Evolutionary conservation across 1,140 invertebrate species (phyloP).

Genomic region (Drosophila albomicans): DNA sequence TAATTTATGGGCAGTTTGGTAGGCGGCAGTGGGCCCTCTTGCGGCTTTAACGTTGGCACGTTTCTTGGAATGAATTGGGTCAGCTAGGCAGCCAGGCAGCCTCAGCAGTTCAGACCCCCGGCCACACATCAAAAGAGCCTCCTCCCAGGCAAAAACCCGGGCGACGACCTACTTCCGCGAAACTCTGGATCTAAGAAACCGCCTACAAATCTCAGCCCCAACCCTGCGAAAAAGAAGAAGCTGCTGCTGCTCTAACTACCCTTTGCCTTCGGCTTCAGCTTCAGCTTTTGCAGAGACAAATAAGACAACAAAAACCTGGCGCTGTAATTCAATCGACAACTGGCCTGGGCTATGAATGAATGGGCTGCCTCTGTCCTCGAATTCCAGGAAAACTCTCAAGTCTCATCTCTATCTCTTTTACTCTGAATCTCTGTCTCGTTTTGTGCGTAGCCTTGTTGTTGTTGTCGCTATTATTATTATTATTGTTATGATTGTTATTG

Average conservation of each 20-base stretch:
- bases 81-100: not conserved
- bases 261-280: not conserved
- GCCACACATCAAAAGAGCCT: not conserved
- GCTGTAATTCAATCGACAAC: constrained; percentile 72
- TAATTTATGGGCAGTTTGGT: constrained; percentile 31
- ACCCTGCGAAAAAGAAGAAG: not conserved
- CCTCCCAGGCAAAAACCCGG: not conserved
- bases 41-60: constrained; percentile 3
- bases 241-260: not conserved
- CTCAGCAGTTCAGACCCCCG: not conserved
- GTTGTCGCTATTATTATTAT: constrained; percentile 33
- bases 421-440: constrained; percentile 12
- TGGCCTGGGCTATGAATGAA: constrained; percentile 67
- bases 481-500: constrained; percentile 18
- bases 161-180: constrained; percentile 39
- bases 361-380: constrained; percentile 28
- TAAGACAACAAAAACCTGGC: constrained; percentile 15
- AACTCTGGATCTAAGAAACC: constrained; percentile 16
- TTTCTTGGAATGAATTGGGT: constrained; percentile 34
- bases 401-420: not conserved
- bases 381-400: constrained; percentile 59
- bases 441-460: constrained; percentile 61
- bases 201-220: constrained; percentile 16
- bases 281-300: not conserved
- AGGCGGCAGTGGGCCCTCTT: constrained; percentile 5